phyloP scores from a whole-genome alignment of 2,888 invertebrate genomes.

The Tenthredo distinguenda region DNA sequence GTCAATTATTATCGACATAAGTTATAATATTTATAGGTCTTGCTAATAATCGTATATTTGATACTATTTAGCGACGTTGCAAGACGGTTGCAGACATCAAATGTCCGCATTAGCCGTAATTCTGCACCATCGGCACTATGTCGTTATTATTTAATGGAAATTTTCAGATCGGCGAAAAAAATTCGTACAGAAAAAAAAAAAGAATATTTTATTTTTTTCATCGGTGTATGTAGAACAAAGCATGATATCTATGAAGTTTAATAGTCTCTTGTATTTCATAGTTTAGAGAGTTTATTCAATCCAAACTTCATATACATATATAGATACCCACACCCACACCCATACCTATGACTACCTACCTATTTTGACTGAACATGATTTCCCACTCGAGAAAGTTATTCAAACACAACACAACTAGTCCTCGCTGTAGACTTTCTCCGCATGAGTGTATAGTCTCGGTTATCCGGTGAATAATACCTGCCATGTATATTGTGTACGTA shows the following conservation, averaged over 20 bases:
- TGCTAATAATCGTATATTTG: too few relatives aligned
- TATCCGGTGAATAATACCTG: not conserved
- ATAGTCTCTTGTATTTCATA: not conserved
- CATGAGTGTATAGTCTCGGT: not conserved
- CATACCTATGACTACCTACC: not conserved
- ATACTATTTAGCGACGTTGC: too few relatives aligned
- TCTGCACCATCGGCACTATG: too few relatives aligned
- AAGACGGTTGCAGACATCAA: too few relatives aligned
- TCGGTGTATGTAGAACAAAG: not conserved
- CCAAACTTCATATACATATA: not conserved
- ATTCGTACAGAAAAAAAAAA: not conserved
- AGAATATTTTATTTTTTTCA: not conserved
- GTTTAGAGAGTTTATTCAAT: constrained; percentile 9
- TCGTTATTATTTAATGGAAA: not conserved
- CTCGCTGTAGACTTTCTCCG: constrained; percentile 6
- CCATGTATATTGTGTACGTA: too few relatives aligned
- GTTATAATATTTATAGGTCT: too few relatives aligned
- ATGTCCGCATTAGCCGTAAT: too few relatives aligned
- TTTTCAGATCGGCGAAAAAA: not conserved
- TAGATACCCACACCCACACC: not conserved
- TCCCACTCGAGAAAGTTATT: constrained; percentile 34
- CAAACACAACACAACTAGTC: not conserved
- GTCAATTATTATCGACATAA: too few relatives aligned
- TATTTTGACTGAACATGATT: constrained; percentile 11
- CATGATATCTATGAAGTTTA: not conserved